phyloP scores from a whole-genome alignment of 1,140 invertebrate species.

The Bombyx mandarina region DNA sequence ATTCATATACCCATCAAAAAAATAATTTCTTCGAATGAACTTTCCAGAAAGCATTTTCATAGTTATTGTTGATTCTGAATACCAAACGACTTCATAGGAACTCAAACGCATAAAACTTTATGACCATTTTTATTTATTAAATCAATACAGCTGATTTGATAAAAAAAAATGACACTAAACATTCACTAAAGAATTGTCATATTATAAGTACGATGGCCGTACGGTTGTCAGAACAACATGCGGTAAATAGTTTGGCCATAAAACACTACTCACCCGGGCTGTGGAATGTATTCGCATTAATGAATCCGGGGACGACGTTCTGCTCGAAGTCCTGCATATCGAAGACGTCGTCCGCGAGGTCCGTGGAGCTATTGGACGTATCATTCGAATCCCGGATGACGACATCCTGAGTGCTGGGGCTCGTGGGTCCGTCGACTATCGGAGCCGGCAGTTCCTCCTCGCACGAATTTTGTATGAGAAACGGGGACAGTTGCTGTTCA shows the following conservation, averaged over 20 bases:
- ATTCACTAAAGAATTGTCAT: no score
- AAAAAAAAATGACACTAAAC: no score
- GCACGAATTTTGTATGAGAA: conserved; percentile 54
- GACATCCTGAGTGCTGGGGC: conserved; percentile 32
- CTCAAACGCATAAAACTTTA: no score
- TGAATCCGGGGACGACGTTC: conserved; percentile 49
- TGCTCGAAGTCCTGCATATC: conserved; percentile 54
- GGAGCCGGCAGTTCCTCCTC: conserved; percentile 32
- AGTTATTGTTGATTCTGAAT: no score
- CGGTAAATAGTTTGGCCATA: background rate
- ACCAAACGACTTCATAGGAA: no score
- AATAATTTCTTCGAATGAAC: no score
- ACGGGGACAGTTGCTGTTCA: conserved; percentile 61
- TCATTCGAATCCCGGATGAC: conserved; percentile 41
- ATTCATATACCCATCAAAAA: no score
- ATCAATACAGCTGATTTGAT: no score
- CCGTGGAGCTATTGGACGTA: conserved; percentile 34
- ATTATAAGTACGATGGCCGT: no score
- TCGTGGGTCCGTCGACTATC: conserved; percentile 25
- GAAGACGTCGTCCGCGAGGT: conserved; percentile 31
- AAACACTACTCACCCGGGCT: conserved; percentile 41
- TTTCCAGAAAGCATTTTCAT: no score
- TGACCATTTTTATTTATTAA: no score
- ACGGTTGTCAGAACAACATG: background rate
- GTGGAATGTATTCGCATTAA: conserved; percentile 59